phyloP scores from a whole-genome alignment of 1,140 invertebrate species.

The Eciton burchellii region DNA sequence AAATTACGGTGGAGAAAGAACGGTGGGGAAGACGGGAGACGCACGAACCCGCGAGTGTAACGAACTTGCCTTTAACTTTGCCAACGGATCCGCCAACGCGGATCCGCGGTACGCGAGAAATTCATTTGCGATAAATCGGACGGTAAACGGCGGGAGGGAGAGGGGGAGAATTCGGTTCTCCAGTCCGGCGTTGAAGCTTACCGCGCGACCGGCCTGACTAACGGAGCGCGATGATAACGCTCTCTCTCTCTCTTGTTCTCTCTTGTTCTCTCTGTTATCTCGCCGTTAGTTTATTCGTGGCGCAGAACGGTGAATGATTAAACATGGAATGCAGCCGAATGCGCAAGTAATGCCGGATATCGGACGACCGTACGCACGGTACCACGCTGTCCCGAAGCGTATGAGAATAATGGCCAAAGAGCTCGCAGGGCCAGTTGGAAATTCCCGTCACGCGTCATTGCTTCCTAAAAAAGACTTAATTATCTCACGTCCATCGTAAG shows the following conservation, averaged over 20 bases:
- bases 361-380: neutral
- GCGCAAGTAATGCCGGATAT: neutral
- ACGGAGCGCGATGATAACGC: neutral
- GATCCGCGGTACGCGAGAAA: too few relatives aligned
- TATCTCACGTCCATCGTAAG: constrained; percentile 75
- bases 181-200: constrained; percentile 3
- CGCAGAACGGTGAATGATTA: neutral
- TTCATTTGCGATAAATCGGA: constrained; percentile 2
- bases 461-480: constrained; percentile 76
- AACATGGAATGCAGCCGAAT: neutral
- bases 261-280: too few relatives aligned
- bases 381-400: neutral
- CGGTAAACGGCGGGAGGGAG: too few relatives aligned
- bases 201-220: neutral
- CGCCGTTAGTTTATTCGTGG: too few relatives aligned
- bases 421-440: constrained; percentile 13
- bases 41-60: too few relatives aligned
- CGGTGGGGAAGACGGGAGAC: neutral
- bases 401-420: constrained; percentile 50
- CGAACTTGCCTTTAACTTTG: too few relatives aligned
- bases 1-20: neutral
- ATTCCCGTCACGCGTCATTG: constrained; percentile 61
- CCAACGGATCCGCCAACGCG: too few relatives aligned
- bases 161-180: neutral
- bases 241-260: too few relatives aligned